Conservation (phyloP, 2,113 vertebrate genomes). For the Ceratotherium simum region DNA sequence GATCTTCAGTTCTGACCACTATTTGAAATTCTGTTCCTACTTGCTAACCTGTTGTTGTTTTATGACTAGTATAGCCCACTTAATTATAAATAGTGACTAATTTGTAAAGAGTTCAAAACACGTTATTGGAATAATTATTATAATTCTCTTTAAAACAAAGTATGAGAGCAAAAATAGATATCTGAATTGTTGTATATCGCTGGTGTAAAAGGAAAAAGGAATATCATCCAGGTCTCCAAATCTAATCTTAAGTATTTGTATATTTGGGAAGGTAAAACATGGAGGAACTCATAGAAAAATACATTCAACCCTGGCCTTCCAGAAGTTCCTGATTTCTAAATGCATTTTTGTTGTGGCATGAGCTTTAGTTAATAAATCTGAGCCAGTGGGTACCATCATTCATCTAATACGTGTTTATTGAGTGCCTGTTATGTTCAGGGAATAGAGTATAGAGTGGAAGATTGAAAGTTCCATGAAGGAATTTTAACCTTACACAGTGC, state of each 20-base stretch:
- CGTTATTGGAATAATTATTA: neutral
- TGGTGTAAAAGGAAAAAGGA: neutral
- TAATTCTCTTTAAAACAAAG: neutral
- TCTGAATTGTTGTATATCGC: neutral
- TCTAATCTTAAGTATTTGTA: neutral
- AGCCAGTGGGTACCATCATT: neutral
- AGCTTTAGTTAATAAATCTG: neutral
- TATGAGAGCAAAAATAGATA: neutral
- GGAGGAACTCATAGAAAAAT: neutral
- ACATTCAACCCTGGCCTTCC: neutral
- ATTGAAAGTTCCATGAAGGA: neutral
- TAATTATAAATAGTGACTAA: neutral
- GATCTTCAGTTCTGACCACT: neutral
- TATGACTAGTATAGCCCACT: neutral
- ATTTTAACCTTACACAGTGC: neutral
- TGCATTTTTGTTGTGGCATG: neutral
- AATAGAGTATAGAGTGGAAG: neutral
- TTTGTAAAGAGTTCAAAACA: slow-evolving; percentile 1
- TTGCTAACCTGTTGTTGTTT: neutral
- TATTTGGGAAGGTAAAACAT: neutral
- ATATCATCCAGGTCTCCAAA: neutral
- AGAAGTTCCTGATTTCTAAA: slow-evolving; percentile 12
- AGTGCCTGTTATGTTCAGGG: neutral
- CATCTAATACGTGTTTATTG: neutral
- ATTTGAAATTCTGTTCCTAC: neutral